phyloP scores from a whole-genome alignment of 1,140 invertebrate species.

The Conus betulinus region DNA sequence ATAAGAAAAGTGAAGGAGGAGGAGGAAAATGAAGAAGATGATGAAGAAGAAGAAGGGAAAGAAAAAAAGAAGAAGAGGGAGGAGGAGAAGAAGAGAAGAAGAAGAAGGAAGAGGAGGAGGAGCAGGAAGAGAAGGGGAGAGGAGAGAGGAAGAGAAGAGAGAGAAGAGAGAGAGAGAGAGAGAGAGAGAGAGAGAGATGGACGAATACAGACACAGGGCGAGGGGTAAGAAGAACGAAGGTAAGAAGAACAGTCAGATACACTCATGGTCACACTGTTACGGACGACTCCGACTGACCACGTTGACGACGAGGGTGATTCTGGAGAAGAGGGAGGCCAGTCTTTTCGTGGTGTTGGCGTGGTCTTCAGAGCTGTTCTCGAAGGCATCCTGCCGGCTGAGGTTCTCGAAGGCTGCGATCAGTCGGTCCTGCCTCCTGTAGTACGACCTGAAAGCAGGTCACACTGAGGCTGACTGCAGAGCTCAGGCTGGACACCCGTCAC shows the following conservation, averaged over 20 bases:
- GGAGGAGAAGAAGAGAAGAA: too few species aligned
- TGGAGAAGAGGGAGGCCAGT: conserved; percentile 18
- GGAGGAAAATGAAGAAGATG: too few species aligned
- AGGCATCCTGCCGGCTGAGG: conserved; percentile 33
- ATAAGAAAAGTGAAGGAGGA: too few species aligned
- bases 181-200: background rate
- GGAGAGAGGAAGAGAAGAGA: background rate
- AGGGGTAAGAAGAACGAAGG: background rate
- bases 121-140: too few species aligned
- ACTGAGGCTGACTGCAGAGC: too few species aligned
- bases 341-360: background rate
- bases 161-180: background rate
- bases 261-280: background rate
- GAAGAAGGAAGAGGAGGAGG: too few species aligned
- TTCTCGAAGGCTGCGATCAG: conserved; percentile 59
- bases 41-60: too few species aligned
- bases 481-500: too few species aligned
- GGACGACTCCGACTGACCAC: conserved; percentile 44
- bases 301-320: conserved; percentile 56
- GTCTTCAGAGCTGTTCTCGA: conserved; percentile 39
- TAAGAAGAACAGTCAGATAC: background rate
- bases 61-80: too few species aligned
- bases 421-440: conserved; percentile 59
- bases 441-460: conserved; percentile 50
- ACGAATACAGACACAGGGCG: background rate